Conservation (phyloP, 2,888 invertebrate species). For the Pseudanteris insignis region DNA sequence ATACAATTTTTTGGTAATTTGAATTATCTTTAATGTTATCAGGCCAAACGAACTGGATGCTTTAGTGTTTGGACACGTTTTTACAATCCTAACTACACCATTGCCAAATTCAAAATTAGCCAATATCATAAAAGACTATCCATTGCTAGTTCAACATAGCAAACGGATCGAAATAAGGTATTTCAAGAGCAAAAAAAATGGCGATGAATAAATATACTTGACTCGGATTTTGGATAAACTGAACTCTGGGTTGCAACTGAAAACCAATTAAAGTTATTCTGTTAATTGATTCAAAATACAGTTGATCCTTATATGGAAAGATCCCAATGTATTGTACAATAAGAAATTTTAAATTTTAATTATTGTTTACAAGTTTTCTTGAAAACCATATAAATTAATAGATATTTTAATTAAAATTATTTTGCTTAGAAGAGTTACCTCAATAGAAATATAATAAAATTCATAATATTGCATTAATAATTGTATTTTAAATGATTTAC, state of each 20-base stretch:
- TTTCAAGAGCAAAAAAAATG: conserved; percentile 69
- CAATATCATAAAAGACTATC: conserved; percentile 79
- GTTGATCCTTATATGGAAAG: conserved; percentile 30
- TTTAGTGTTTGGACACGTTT: conserved; percentile 96
- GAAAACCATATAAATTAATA: not conserved
- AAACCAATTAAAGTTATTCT: too few species aligned
- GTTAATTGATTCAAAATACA: conserved; percentile 16
- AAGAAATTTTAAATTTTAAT: conserved; percentile 14
- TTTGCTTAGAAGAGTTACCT: too few species aligned
- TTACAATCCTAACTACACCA: conserved; percentile 89
- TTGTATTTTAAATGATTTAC: conserved; percentile 3
- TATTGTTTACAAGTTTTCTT: not conserved
- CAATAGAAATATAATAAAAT: too few species aligned
- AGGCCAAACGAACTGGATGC: conserved; percentile 97
- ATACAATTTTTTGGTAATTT: too few species aligned
- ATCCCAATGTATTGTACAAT: conserved; percentile 50
- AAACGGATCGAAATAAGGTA: conserved; percentile 84
- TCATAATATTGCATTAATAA: not conserved
- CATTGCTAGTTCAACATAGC: conserved; percentile 82
- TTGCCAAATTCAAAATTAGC: conserved; percentile 85
- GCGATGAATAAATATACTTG: conserved; percentile 52
- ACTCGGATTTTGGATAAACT: conserved; percentile 58
- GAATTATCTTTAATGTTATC: conserved; percentile 46
- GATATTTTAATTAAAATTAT: too few species aligned
- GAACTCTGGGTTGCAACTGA: conserved; percentile 54